These are phyloP conservation scores for Rhagologus leucostigma DNA, from an alignment of 2,113 vertebrate genomes.

Conservation along the genomic window DNA sequence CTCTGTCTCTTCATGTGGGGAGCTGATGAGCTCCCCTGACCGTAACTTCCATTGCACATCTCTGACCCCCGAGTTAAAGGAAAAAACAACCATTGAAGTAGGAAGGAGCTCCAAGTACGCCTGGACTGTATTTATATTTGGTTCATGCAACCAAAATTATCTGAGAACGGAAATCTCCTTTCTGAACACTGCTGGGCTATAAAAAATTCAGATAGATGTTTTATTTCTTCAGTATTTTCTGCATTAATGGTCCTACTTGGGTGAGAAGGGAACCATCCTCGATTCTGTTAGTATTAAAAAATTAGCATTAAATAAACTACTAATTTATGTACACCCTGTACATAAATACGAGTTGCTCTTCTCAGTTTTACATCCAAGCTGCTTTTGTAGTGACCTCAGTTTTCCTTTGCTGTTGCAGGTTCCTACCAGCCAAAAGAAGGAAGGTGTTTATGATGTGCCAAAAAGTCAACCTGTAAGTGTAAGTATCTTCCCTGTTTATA, in stretches of 20 bases:
- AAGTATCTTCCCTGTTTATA: conserved; percentile 63
- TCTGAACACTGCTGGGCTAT: neutral
- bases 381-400: neutral
- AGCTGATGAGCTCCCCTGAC: neutral
- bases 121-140: too few species aligned
- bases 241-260: neutral
- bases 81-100: neutral
- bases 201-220: neutral
- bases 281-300: neutral
- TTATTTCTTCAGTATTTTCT: neutral
- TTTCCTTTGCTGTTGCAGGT: conserved; percentile 77
- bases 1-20: neutral
- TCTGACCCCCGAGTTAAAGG: neutral
- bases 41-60: neutral
- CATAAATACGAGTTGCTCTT: neutral
- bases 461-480: conserved; percentile 99
- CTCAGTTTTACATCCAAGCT: neutral
- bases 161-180: neutral
- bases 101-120: neutral
- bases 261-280: neutral
- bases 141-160: neutral
- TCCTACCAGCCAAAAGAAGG: conserved; percentile 99
- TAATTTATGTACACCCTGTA: neutral
- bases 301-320: neutral
- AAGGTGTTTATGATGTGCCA: conserved; percentile 99